Base-by-base conservation (phyloP, 2,888 invertebrate species). In the Acanthosepion esculentum region DNA sequence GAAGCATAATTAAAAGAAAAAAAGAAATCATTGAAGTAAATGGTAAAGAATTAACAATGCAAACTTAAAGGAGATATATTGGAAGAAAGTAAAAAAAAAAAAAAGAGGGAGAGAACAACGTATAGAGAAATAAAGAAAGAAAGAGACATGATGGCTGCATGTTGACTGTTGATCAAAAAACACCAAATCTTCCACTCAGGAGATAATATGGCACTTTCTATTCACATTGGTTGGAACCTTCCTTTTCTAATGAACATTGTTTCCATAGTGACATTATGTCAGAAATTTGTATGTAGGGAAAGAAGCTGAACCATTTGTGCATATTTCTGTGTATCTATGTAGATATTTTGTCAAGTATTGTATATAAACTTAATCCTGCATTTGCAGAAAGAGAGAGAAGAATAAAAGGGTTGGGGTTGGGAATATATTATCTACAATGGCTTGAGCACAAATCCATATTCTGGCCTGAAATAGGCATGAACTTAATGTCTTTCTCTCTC, bases 241-340 rank as follows among this genome's bases (percentile, higher is more conserved):
- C n/a, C n/a, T n/a, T n/a, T 78, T 78, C 78, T 78, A 33, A 78
- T 78, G 78, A 78, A 78, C 78, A 78, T 78, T 78, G 78, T 78
- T 78, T 78, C 78, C 78, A 78, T 78, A n/a, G 78, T 78, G 78
- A 78, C 78, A 33, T n/a, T 78, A n/a, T 78, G 78, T n/a, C 78
- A 78, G 78, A 15, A 78, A 33, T 78, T 78, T 78, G 78, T n/a
- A 33, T 12, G 78, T n/a, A 15, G 78, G 78, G 78, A n/a, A n/a
- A 78, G 78, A 78, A n/a, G n/a, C 15, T 33, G n/a, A 78, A 78
- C 78, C n/a, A 78, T 15, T 15, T 33, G 78, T 78, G n/a, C n/a
- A 78, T 78, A 0, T 78, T 33, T 78, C n/a, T 12, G 33, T 78
- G 78, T 78, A 78, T 23, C n/a, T 78, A 78, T 78, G 78, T 15